Conservation (phyloP, 2,797 vertebrate species). For the Zalophus californianus region DNA sequence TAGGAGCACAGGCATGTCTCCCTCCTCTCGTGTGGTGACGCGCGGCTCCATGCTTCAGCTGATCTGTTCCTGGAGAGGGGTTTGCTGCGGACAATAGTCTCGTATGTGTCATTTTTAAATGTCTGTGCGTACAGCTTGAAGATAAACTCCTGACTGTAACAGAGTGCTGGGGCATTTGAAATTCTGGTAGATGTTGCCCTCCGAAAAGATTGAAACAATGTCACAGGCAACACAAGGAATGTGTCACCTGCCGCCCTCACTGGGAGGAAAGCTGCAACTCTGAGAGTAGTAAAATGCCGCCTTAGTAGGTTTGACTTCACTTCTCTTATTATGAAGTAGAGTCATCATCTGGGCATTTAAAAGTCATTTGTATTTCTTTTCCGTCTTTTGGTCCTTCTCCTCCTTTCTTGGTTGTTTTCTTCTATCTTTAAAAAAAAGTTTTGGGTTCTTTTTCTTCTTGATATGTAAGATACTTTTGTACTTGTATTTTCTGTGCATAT, state of each 20-base stretch:
- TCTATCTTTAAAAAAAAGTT: not conserved
- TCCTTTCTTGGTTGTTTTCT: not conserved
- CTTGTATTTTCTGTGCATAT: not conserved
- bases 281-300: rapidly evolving
- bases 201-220: not conserved
- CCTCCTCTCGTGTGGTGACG: rapidly evolving
- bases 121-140: not conserved
- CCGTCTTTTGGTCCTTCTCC: not conserved
- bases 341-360: not conserved
- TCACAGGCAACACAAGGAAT: not conserved
- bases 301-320: not conserved
- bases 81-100: not conserved
- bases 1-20: rapidly evolving
- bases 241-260: rapidly evolving
- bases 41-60: not conserved
- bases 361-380: not conserved
- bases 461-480: not conserved
- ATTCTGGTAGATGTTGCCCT: not conserved
- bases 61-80: not conserved
- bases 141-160: not conserved
- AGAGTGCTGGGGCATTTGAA: not conserved
- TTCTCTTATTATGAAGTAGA: not conserved
- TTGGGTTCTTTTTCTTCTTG: not conserved
- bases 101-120: not conserved
- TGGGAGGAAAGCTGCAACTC: not conserved